These are phyloP conservation scores for Otis tarda DNA, from an alignment of 2,113 vertebrate genomes.

Conservation along the genomic window DNA sequence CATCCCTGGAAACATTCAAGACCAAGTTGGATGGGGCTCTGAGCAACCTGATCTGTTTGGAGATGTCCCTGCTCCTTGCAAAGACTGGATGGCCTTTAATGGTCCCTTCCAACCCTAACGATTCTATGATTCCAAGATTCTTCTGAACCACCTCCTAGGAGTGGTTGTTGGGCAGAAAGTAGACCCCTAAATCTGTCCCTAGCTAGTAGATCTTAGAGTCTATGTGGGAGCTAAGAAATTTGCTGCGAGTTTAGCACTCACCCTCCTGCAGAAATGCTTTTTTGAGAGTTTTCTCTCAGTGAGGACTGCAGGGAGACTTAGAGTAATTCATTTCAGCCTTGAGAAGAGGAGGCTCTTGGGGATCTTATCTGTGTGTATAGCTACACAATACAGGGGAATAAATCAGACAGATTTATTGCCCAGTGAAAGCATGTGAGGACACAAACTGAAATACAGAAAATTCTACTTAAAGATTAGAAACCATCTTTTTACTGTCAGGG, in stretches of 20 bases:
- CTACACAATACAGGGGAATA: neutral
- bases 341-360: neutral
- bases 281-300: neutral
- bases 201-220: neutral
- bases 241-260: neutral
- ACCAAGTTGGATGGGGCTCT: too few relatives aligned
- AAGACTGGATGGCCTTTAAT: too few relatives aligned
- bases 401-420: neutral
- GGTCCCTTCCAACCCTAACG: too few relatives aligned
- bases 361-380: neutral
- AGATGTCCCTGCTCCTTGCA: too few relatives aligned
- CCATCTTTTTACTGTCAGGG: neutral
- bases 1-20: too few relatives aligned
- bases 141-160: neutral
- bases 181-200: neutral
- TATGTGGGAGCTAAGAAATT: neutral
- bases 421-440: neutral
- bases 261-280: neutral
- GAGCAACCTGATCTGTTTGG: too few relatives aligned
- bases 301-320: neutral
- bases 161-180: neutral
- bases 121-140: too few relatives aligned
- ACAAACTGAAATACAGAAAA: neutral
- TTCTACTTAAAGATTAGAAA: neutral
- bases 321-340: neutral